phyloP scores from a whole-genome alignment of 2,797 vertebrate genomes.

The Molossus alvarezi region DNA sequence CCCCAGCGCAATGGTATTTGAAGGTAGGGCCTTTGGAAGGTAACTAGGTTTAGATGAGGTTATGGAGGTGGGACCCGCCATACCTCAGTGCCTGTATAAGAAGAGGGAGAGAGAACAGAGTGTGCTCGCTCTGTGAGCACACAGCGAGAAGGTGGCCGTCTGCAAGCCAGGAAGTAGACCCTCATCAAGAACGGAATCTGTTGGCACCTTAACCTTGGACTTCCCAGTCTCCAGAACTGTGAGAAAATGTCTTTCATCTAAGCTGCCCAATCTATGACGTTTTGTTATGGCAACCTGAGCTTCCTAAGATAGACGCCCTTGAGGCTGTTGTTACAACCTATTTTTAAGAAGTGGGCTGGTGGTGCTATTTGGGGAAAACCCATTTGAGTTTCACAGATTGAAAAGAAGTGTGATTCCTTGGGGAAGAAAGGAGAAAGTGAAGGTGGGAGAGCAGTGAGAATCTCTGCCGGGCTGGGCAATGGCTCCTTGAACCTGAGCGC shows the following conservation, averaged over 20 bases:
- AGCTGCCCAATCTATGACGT: not conserved
- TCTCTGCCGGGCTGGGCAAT: not conserved
- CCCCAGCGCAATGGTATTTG: not conserved
- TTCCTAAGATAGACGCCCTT: not conserved
- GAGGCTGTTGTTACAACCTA: not conserved
- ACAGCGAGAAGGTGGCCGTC: not conserved
- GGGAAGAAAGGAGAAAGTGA: not conserved
- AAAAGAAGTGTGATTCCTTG: not conserved
- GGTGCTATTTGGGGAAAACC: not conserved
- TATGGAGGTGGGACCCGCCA: too few species aligned
- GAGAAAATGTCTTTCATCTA: not conserved
- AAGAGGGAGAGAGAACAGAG: not conserved
- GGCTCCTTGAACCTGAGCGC: not conserved
- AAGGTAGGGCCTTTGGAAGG: not conserved
- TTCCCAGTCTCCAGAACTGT: not conserved
- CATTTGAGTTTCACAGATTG: not conserved
- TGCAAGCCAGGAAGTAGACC: not conserved
- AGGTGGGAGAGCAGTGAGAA: not conserved
- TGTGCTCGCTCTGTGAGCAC: not conserved
- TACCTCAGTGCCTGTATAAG: not conserved
- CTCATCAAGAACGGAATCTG: not conserved
- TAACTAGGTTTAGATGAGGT: not conserved
- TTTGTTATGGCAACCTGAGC: not conserved
- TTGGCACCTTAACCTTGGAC: not conserved
- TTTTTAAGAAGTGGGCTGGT: constrained; percentile 20